Evolutionary conservation across 2,888 invertebrate genomes (phyloP), one percentile per base, ranked within the genome.

Genomic region (Tortrix viridana): DNA sequence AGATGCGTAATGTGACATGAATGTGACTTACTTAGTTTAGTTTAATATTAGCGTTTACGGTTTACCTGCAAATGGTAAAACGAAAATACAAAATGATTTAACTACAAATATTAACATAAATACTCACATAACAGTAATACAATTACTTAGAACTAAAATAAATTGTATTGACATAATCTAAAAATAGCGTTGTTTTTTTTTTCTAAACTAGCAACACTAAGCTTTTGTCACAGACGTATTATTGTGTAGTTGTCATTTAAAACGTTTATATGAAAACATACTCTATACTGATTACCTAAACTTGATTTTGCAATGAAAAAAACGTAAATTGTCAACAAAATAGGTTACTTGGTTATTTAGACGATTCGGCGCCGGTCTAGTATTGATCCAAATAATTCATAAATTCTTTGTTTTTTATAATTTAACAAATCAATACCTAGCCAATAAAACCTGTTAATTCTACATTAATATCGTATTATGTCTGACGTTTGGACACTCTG

Each of bases 401-500:
- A 9, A 53, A 53, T 53, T 41, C 14, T 38, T 23, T 53, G 38
- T 20, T 22, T 41, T 32, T 46, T 44, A n/a, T 18, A 19, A 12
- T 18, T 43, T 48, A 48, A 41, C 41, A 48, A 54, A 64, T 59
- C 59, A 37, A 54, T 59, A n/a, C n/a, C n/a, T n/a, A 46, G 19
- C 44, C 32, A 18, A 44, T 20, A 19, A 2, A 32, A 22, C 12
- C 12, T 16, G 2, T 9, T 44, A 5, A 1, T 22, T 49, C 4
- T 12, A 43, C n/a, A 59, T 1, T 5, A 53, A 38, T 22, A 5
- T 23, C 23, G 62, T 50, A 69, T 18, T 60, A 84, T 84, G 82
- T 70, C 80, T 19, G 69, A 74, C 38, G 69, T 74, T n/a, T 86
- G 84, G 84, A 74, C 65, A 18, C 82, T 83, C 69, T 77, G 80